Evolutionary conservation across 2,888 invertebrate species (phyloP), one percentile per base, ranked within the genome.

Genomic region (Teleiodes luculella): DNA sequence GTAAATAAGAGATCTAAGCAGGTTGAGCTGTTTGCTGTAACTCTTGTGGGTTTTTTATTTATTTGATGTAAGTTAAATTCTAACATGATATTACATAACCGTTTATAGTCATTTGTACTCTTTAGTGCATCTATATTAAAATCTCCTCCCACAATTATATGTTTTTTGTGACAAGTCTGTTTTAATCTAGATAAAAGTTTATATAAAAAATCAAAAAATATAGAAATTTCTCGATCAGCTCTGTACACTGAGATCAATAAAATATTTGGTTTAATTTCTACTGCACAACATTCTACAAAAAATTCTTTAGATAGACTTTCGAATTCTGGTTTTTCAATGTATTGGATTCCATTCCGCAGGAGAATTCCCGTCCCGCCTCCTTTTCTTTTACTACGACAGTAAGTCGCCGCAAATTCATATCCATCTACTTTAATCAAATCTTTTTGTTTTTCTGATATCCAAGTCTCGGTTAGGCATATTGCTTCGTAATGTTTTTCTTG

Each of bases 291-390:
- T 31, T 57, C 57, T 30, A 54, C 47, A 1, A 49, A n/a, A 33
- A 43, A 48, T 28, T 57, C 57, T 16, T 43, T 37, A 28, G 57
- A 57, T 14, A 57, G 31, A 8, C 48, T 46, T 18, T 47, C 20
- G 1, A 57, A 18, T n/a, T 57, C 54, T 18, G 8, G n/a, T 14
- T 46, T 20, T 24, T 52, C 54, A 1, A 7, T 52, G 16, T 35
- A 54, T 10, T 10, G 28, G 11, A 28, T 49, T 1, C 37, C 43
- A 3, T 52, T 10, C 8, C 20, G 14, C 13, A 57, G 28, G 4
- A 57, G 49, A 31, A 57, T 57, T 4, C 54, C 57, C 3, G 48
- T 43, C 10, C 57, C 57, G 6, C 57, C 57, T 10, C 57, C 57
- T 14, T 43, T 31, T 31, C 49, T 53, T 10, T 33, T 6, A 0